Percentiles rank a stretch among this genome's conserved stretches.
These are phyloP conservation scores for Thyatira batis DNA, from an alignment of 2,888 invertebrate genomes.

Conservation along the genomic window DNA sequence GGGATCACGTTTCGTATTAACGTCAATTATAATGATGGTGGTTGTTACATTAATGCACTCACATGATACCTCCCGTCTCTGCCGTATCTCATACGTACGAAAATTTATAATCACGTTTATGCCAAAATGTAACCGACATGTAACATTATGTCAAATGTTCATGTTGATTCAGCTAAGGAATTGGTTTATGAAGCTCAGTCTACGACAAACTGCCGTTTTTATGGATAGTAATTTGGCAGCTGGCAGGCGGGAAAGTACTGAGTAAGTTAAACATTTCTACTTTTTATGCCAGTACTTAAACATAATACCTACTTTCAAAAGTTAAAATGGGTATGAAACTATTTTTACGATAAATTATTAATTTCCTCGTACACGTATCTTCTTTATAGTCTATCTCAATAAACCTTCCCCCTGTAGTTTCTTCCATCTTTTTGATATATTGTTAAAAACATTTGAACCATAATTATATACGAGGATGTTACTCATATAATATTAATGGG, in stretches of 20 bases:
- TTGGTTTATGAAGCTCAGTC: background rate
- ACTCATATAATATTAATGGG: no score
- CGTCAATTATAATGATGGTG: constrained; percentile 35
- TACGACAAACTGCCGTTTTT: background rate
- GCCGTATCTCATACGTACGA: background rate
- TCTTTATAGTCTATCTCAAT: no score
- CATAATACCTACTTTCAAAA: background rate
- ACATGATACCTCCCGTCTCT: constrained; percentile 16
- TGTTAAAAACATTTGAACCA: background rate
- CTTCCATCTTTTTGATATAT: no score
- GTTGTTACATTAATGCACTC: constrained; percentile 24
- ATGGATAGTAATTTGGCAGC: background rate
- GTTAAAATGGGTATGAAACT: background rate
- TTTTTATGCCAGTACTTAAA: background rate
- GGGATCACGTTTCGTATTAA: constrained; percentile 38
- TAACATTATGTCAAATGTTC: background rate
- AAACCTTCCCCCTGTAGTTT: no score
- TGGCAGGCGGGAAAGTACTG: background rate
- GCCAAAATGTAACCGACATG: background rate
- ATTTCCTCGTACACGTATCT: no score
- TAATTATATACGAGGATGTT: no score
- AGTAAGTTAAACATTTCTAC: background rate
- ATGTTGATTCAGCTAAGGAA: background rate
- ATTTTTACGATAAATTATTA: background rate
- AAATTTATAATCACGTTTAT: background rate